Percentiles rank a stretch among this genome's conserved stretches.
phyloP scores from a whole-genome alignment of 2,797 vertebrate genomes.

The Oreonectes daqikongensis region DNA sequence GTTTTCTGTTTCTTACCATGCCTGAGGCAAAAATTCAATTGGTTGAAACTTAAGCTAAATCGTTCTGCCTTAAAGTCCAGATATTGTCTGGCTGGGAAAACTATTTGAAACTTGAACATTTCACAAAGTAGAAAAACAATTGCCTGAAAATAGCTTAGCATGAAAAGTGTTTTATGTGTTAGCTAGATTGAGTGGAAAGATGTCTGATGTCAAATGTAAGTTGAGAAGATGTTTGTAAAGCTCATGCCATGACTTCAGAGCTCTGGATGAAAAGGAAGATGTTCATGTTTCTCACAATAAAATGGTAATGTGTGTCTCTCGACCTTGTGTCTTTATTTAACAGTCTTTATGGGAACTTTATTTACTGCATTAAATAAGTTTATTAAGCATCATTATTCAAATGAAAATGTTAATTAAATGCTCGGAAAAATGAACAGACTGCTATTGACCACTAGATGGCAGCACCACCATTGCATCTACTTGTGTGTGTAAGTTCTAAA shows the following conservation, averaged over 20 bases:
- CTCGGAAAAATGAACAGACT: neutral
- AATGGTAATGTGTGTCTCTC: conserved; percentile 14
- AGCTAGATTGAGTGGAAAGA: neutral
- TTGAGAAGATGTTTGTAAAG: conserved; percentile 5
- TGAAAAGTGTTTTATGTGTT: conserved; percentile 1
- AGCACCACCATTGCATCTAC: conserved; percentile 34
- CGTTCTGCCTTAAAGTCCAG: conserved; percentile 43
- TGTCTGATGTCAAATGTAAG: conserved; percentile 2
- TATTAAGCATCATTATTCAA: too few species aligned
- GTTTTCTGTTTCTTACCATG: conserved; percentile 9
- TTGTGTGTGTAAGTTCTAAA: neutral
- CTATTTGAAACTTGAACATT: conserved; percentile 27
- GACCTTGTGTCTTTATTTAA: conserved; percentile 34
- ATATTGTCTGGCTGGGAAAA: conserved; percentile 15
- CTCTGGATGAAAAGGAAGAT: conserved; percentile 38
- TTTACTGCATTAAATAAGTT: too few species aligned
- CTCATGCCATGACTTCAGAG: conserved; percentile 7
- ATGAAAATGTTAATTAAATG: neutral
- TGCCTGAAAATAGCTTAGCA: conserved; percentile 2
- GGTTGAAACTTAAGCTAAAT: neutral
- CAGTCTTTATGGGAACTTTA: too few species aligned
- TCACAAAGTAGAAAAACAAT: conserved; percentile 20
- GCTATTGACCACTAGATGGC: conserved; percentile 41
- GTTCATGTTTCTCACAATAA: conserved; percentile 54
- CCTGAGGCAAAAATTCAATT: conserved; percentile 9